Percentiles rank a stretch among this genome's conserved stretches.
phyloP scores from a whole-genome alignment of 2,888 invertebrate species.

The Aphelenchoides bicaudatus region DNA sequence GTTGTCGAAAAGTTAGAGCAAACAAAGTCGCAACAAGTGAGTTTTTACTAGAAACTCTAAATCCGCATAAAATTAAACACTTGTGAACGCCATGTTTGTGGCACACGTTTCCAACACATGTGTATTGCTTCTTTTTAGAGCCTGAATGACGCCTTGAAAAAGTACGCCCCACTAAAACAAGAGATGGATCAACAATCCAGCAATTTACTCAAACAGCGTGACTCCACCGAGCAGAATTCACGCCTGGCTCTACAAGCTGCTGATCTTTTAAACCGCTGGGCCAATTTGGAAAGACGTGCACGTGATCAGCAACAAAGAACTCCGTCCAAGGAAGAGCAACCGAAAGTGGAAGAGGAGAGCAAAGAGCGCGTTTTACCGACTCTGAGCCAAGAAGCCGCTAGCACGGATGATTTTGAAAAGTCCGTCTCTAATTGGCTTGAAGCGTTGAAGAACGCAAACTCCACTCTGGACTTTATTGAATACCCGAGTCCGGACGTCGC shows the following conservation, averaged over 20 bases:
- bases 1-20: slow-evolving; percentile 7
- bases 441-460: slow-evolving; percentile 18
- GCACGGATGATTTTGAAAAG: not conserved
- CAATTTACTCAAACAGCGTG: not conserved
- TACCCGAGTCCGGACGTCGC: slow-evolving; percentile 35
- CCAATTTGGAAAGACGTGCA: slow-evolving; percentile 1
- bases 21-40: slow-evolving; percentile 5
- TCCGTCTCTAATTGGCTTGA: not conserved
- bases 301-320: not conserved
- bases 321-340: slow-evolving; percentile 2
- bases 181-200: not conserved
- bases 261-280: not conserved
- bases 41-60: not conserved
- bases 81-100: not conserved
- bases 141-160: slow-evolving; percentile 2
- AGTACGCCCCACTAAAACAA: slow-evolving; percentile 7
- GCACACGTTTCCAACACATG: too few species aligned
- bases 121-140: too few species aligned
- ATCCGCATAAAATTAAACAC: too few species aligned
- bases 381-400: not conserved
- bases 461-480: slow-evolving; percentile 39
- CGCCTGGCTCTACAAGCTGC: not conserved
- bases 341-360: not conserved
- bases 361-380: slow-evolving; percentile 1
- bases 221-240: not conserved